These are phyloP conservation scores for Carabus problematicus DNA, from an alignment of 2,888 invertebrate genomes.

Conservation along the genomic window DNA sequence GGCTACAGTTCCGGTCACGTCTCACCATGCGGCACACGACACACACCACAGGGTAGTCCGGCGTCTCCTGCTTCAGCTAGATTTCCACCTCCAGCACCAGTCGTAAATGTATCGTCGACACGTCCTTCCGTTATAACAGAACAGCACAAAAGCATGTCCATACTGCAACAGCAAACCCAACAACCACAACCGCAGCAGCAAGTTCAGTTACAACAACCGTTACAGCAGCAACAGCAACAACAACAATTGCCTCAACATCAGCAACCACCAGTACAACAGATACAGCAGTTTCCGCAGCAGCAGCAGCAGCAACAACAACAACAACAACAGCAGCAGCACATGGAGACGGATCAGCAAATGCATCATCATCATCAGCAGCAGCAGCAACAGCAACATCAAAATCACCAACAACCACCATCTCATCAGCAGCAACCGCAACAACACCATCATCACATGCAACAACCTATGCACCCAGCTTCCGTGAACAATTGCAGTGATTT, in stretches of 20 bases:
- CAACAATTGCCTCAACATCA: constrained; percentile 43
- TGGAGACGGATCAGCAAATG: constrained; percentile 61
- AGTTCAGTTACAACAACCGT: constrained; percentile 18
- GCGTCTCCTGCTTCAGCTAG: constrained; percentile 47
- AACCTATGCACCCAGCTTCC: constrained; percentile 3
- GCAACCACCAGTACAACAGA: constrained; percentile 37
- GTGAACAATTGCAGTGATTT: constrained; percentile 33
- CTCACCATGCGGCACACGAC: constrained; percentile 47
- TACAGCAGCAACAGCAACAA: constrained; percentile 34
- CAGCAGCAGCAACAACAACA: constrained; percentile 36
- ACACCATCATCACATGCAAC: constrained; percentile 26
- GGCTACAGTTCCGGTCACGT: constrained; percentile 38
- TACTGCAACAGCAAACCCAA: constrained; percentile 36
- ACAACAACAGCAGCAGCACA: constrained; percentile 52
- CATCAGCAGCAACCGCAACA: constrained; percentile 42
- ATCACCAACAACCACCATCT: constrained; percentile 48
- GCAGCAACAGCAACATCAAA: constrained; percentile 37
- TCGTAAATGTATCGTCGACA: constrained; percentile 38
- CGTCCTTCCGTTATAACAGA: constrained; percentile 41
- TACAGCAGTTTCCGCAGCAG: constrained; percentile 17
- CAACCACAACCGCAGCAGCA: constrained; percentile 45
- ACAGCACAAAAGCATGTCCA: constrained; percentile 40
- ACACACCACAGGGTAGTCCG: constrained; percentile 53
- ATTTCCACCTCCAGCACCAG: constrained; percentile 38
- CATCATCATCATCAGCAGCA: constrained; percentile 55